phyloP scores from a whole-genome alignment of 1,140 invertebrate species.

The Papilio polyxenes region DNA sequence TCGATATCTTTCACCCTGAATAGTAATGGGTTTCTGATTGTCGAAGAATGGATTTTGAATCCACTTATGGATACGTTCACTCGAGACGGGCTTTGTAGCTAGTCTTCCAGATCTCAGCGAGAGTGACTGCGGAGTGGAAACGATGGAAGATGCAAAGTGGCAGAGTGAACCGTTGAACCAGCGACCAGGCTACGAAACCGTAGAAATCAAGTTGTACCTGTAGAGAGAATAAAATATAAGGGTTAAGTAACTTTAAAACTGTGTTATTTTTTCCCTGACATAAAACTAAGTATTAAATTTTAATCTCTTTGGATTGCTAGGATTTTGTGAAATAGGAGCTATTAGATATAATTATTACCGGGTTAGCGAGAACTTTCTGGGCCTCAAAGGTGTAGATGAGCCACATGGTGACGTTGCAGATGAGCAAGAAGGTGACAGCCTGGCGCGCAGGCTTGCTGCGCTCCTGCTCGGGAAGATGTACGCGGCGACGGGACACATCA shows the following conservation, averaged over 20 bases:
- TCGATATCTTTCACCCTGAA: slow-evolving; percentile 51
- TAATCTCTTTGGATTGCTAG: too few relatives aligned
- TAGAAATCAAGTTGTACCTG: slow-evolving; percentile 94
- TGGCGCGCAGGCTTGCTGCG: slow-evolving; percentile 96
- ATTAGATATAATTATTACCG: slow-evolving; percentile 80
- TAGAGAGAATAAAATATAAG: slow-evolving; percentile 41
- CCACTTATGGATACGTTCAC: slow-evolving; percentile 75
- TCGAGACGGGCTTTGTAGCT: slow-evolving; percentile 95
- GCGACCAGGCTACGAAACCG: slow-evolving; percentile 95
- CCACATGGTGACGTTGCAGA: slow-evolving; percentile 97
- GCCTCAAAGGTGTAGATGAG: slow-evolving; percentile 98
- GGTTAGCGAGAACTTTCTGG: slow-evolving; percentile 94
- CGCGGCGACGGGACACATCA: slow-evolving; percentile 93
- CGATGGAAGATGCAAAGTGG: slow-evolving; percentile 98
- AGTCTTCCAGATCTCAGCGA: slow-evolving; percentile 99
- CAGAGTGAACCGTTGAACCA: slow-evolving; percentile 95
- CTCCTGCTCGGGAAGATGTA: slow-evolving; percentile 95
- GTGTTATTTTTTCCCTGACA: too few relatives aligned
- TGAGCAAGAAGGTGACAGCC: slow-evolving; percentile 96
- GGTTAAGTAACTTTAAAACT: neutral
- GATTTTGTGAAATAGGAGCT: neutral
- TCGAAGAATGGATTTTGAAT: slow-evolving; percentile 33
- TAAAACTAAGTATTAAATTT: too few relatives aligned
- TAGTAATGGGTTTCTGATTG: slow-evolving; percentile 21
- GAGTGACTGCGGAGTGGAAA: slow-evolving; percentile 97